Base-by-base conservation (phyloP, 1,140 invertebrate species). In the Drosophila ficusphila region DNA sequence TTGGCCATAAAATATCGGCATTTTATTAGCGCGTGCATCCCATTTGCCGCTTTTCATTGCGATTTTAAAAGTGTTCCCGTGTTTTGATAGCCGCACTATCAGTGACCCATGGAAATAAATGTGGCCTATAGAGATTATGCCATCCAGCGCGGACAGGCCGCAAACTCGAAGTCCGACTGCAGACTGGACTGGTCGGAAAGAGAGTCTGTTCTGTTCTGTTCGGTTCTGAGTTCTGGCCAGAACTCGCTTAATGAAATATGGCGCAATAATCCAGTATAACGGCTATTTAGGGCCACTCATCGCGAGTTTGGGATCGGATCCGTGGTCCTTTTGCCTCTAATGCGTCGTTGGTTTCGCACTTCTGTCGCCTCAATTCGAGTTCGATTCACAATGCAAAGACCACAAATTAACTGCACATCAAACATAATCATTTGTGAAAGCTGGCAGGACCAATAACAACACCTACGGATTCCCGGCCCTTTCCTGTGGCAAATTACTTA, bases 11-110 rank as follows among this genome's bases (percentile, higher is more conserved):
- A 88, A 88, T 88, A 88, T 88, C 82, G 82, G 83, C 82, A 88
- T 88, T 88, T 88, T 88, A 88, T 88, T 88, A 88, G 82, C 82
- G 82, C 82, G 82, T 88, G 82, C 82, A 88, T 89, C 83, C 83
- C 82, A 88, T 88, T 88, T 88, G 83, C 82, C 83, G 82, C 82
- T 88, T 88, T 88, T 88, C 82, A 88, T 88, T 88, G 82, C 82
- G 82, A 88, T 90, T 90, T 90, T 90, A 90, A 90, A 90, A 90
- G 89, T 90, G 89, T 90, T 90, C 89, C 83, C 85, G 82, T 90
- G 89, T 90, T 90, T 90, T 90, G 89, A 90, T 90, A 90, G 89
- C 79, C 79, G 57, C 89, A 76, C 89, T 90, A 90, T 90, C 89
- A 90, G 89, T 90, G 86, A 89, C 85, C 89, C 89, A 90, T 89